Evolutionary conservation across 2,113 vertebrate species (phyloP).

Genomic region (Urocynchramus pylzowi): DNA sequence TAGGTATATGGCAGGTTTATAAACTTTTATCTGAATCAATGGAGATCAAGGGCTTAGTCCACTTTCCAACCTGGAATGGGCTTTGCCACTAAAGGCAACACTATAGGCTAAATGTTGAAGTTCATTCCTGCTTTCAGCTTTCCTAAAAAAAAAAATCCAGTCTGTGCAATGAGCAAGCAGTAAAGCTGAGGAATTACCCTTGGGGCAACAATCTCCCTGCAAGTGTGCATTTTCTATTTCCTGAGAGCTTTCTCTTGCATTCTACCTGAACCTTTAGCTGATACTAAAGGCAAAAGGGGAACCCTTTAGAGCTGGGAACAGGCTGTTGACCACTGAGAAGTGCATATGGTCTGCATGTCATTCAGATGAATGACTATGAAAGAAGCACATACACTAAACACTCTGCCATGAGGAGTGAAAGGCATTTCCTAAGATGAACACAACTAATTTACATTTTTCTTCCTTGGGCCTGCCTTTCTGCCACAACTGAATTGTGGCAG

Average conservation of each 20-base stretch:
- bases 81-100: not conserved
- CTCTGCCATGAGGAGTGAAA: fast-evolving
- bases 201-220: not conserved
- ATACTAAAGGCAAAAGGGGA: not conserved
- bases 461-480: not conserved
- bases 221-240: not conserved
- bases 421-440: not conserved
- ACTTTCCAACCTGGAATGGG: not conserved
- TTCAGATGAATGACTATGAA: not conserved
- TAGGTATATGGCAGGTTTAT: not conserved
- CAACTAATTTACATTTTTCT: not conserved
- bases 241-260: not conserved
- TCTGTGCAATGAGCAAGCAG: not conserved
- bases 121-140: not conserved
- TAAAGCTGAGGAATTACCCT: not conserved
- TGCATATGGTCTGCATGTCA: not conserved
- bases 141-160: not conserved
- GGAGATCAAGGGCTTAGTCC: not conserved
- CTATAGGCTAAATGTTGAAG: not conserved
- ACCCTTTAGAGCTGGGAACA: not conserved
- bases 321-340: not conserved
- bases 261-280: not conserved
- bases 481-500: not conserved
- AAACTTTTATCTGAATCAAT: not conserved
- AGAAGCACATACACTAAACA: not conserved